Evolutionary conservation across 2,797 vertebrate species (phyloP).

Genomic region (Furcifer pardalis): DNA sequence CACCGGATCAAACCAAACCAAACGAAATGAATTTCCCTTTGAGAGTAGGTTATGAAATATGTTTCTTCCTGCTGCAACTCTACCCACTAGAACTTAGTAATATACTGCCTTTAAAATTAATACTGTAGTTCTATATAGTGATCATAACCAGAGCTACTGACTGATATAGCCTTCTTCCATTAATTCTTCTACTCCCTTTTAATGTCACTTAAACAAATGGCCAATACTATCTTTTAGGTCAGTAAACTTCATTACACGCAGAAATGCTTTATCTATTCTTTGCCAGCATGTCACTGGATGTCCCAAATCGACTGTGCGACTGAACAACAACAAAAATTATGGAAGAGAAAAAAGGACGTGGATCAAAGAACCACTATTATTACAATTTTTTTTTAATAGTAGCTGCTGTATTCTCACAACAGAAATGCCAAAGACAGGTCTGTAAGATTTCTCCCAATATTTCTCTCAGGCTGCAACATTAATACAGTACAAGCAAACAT

Average conservation of each 20-base stretch:
- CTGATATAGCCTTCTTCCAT: not conserved
- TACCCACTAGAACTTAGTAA: not conserved
- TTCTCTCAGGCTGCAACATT: not conserved
- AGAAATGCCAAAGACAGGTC: not conserved
- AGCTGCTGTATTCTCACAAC: not conserved
- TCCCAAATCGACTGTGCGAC: too few species aligned
- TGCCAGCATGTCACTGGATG: not conserved
- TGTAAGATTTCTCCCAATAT: not conserved
- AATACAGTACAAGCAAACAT: not conserved
- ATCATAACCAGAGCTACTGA: not conserved
- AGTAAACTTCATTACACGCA: not conserved
- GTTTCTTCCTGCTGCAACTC: too few species aligned
- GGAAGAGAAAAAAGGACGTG: too few species aligned
- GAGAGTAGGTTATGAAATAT: not conserved
- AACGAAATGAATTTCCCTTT: not conserved
- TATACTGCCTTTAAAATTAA: not conserved
- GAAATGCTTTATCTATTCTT: not conserved
- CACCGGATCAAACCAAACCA: too few species aligned
- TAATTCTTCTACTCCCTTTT: not conserved
- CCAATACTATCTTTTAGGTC: too few species aligned
- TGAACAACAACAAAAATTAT: too few species aligned
- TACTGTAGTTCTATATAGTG: not conserved
- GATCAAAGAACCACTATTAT: too few species aligned
- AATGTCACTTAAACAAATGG: too few species aligned
- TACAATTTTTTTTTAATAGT: not conserved